Conservation (phyloP, 2,888 invertebrate genomes). For the Andrena flavipes region DNA sequence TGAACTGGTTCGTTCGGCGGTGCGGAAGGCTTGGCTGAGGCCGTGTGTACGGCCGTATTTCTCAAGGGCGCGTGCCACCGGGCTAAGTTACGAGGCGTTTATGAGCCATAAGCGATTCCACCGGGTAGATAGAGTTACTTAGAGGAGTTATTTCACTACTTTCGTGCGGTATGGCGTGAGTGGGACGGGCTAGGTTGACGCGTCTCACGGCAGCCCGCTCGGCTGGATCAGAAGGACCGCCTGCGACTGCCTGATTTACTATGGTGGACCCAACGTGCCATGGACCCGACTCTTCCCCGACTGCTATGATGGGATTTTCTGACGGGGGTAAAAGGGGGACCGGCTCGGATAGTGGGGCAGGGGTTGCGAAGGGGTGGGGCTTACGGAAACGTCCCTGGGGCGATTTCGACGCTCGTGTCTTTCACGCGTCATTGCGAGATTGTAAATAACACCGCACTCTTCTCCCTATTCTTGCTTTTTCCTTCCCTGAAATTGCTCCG, state of each 20-base stretch:
- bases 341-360: slow-evolving; percentile 74
- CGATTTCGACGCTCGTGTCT: slow-evolving; percentile 56
- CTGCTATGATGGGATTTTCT: slow-evolving; percentile 77
- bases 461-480: slow-evolving; percentile 7
- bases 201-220: slow-evolving; percentile 73
- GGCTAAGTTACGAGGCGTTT: slow-evolving; percentile 84
- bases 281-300: slow-evolving; percentile 70
- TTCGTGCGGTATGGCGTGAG: slow-evolving; percentile 70
- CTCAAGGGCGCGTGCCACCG: slow-evolving; percentile 80
- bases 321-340: slow-evolving; percentile 77
- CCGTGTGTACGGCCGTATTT: slow-evolving; percentile 65
- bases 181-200: slow-evolving; percentile 72
- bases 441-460: neutral
- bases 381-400: slow-evolving; percentile 57
- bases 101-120: slow-evolving; percentile 84
- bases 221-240: slow-evolving; percentile 84
- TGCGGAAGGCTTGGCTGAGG: slow-evolving; percentile 33
- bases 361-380: slow-evolving; percentile 81
- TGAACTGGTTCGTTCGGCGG: slow-evolving; percentile 1
- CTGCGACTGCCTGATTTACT: slow-evolving; percentile 84
- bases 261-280: slow-evolving; percentile 77
- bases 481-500: neutral
- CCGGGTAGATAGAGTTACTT: slow-evolving; percentile 81
- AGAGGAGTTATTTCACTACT: slow-evolving; percentile 81
- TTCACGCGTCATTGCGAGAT: slow-evolving; percentile 40